A percentile compares a stretch with the other conserved stretches of the same genome.
Evolutionary conservation across 35 echinoderm and acorn worm species (phyloP).

Genomic region (Heliocidaris tuberculata): DNA sequence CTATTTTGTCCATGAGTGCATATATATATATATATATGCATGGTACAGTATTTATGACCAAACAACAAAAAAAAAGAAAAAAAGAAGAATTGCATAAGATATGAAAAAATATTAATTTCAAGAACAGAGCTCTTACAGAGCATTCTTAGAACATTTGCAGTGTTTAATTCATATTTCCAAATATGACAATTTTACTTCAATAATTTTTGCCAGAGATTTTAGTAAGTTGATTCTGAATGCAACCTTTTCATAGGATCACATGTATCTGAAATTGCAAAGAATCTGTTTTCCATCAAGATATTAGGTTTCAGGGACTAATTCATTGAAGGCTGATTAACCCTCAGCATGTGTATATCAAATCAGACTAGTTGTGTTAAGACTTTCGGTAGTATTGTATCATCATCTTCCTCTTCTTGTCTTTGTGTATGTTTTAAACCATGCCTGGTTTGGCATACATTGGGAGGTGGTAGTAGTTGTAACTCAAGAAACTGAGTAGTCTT

Average conservation of each 20-base stretch:
- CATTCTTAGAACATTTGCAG: not conserved
- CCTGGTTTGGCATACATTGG: constrained; percentile 99
- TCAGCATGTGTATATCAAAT: not conserved
- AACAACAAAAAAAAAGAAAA: too few relatives aligned
- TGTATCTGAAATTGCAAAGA: not conserved
- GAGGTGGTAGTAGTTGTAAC: constrained; percentile 97
- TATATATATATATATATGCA: too few relatives aligned
- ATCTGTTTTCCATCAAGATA: not conserved
- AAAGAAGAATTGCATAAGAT: too few relatives aligned
- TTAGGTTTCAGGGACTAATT: not conserved
- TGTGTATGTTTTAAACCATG: constrained; percentile 70
- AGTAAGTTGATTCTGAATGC: too few relatives aligned
- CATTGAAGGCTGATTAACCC: not conserved
- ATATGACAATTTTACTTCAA: not conserved
- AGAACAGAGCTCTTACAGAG: too few relatives aligned
- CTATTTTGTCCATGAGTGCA: too few relatives aligned
- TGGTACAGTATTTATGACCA: too few relatives aligned
- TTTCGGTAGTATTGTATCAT: not conserved
- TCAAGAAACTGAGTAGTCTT: constrained; percentile 90
- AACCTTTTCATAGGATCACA: not conserved
- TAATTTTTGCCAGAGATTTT: too few relatives aligned
- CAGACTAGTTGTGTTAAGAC: not conserved
- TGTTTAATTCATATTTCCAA: not conserved
- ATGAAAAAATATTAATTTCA: too few relatives aligned
- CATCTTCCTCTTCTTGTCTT: not conserved